Conservation (phyloP, 1,140 invertebrate genomes). For the Triops longicaudatus region DNA sequence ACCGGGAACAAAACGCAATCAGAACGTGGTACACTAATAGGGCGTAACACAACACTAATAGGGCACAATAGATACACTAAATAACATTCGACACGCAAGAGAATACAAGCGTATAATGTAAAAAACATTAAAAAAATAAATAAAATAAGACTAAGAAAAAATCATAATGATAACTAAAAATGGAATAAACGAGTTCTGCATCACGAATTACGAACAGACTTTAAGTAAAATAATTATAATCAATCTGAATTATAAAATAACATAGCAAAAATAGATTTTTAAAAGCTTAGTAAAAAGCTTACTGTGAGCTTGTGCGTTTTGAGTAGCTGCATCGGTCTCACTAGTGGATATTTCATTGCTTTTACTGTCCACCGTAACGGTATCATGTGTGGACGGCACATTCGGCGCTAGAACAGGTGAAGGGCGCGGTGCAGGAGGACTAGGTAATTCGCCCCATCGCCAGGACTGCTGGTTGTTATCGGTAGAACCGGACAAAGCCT, state of each 20-base stretch:
- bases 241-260: no score
- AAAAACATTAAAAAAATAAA: no score
- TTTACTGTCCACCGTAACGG: background rate
- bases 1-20: background rate
- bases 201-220: no score
- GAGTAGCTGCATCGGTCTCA: background rate
- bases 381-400: slow-evolving; percentile 4
- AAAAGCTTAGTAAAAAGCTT: background rate
- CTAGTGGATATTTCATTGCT: background rate
- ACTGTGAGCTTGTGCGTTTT: slow-evolving; percentile 20
- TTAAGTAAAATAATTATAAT: no score
- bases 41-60: no score
- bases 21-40: background rate
- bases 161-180: no score
- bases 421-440: slow-evolving; percentile 34
- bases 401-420: slow-evolving; percentile 20
- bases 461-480: slow-evolving; percentile 58
- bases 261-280: no score
- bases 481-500: background rate
- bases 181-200: no score
- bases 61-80: no score
- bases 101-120: no score
- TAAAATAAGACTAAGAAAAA: no score
- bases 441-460: slow-evolving; percentile 94
- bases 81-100: no score